Evolutionary conservation across 2,888 invertebrate species (phyloP), one percentile per base, ranked within the genome.

Genomic region (Cistogaster globosa): DNA sequence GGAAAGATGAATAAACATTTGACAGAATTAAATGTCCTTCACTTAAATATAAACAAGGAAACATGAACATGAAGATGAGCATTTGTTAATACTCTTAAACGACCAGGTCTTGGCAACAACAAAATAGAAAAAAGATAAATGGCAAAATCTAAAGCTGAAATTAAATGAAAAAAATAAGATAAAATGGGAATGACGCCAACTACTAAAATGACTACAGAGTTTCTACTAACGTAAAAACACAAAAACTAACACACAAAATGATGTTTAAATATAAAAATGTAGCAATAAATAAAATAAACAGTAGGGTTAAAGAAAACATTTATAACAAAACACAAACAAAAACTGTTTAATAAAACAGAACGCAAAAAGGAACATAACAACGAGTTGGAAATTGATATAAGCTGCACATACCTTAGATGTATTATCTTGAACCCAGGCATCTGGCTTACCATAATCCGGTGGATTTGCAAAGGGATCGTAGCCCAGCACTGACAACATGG

Each of bases 381-480:
- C 71, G 9, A 53, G 8, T 38, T 62, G 42, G 18, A 5, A 26
- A n/a, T 55, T 75, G 16, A 67, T 79, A 88, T 86, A 87, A 87
- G 88, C 88, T 87, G 86, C 87, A 88, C 87, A 87, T 91, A 93
- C 92, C 92, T 92, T 92, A 88, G 92, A 92, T 84, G 95, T 95
- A 93, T 95, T 95, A 92, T 94, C 94, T 90, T 95, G 95, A 84
- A 96, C 96, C 92, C 95, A 94, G 88, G 94, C 94, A 93, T 97
- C 97, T 55, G 97, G 96, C 89, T 95, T 94, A 88, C 97, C 98
- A 94, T 99, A 99, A 91, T 96, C 95, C 87, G 99, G 99, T 86
- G 99, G 98, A 94, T 98, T 99, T 89, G 97, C 97, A 92, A 96
- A 95, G 42, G 99, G 99, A 94, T 99, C 98, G 93, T 99, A 99